Evolutionary conservation across 2,113 vertebrate species (phyloP).

Genomic region (Motacilla alba): DNA sequence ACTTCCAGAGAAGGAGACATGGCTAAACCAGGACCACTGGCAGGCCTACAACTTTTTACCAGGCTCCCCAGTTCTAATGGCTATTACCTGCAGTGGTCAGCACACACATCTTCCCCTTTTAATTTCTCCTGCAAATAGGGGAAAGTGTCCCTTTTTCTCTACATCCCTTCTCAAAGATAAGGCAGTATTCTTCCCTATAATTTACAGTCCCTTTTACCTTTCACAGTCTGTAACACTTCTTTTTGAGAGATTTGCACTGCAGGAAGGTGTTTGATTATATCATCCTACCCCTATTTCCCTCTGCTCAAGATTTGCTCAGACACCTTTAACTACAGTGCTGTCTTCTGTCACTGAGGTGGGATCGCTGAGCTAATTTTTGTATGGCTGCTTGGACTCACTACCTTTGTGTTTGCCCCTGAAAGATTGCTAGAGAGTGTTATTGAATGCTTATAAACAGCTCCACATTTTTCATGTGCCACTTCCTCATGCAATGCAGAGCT

Average conservation of each 20-base stretch:
- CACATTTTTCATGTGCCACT: neutral
- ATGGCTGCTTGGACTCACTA: neutral
- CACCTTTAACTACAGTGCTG: neutral
- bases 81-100: neutral
- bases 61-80: neutral
- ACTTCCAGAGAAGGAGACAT: neutral
- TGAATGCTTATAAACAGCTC: constrained; percentile 2
- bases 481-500: neutral
- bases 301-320: neutral
- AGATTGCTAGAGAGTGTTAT: neutral
- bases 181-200: neutral
- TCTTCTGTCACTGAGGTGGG: neutral
- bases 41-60: neutral
- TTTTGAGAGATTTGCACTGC: neutral
- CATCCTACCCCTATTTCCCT: neutral
- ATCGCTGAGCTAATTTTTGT: neutral
- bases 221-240: neutral
- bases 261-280: neutral
- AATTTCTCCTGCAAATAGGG: neutral
- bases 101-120: neutral
- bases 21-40: neutral
- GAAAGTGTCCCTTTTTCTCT: neutral
- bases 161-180: neutral
- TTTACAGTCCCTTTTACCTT: neutral
- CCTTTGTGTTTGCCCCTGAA: neutral